Base-by-base conservation (phyloP, 2,113 vertebrate genomes). In the Terrapene triunguis region DNA sequence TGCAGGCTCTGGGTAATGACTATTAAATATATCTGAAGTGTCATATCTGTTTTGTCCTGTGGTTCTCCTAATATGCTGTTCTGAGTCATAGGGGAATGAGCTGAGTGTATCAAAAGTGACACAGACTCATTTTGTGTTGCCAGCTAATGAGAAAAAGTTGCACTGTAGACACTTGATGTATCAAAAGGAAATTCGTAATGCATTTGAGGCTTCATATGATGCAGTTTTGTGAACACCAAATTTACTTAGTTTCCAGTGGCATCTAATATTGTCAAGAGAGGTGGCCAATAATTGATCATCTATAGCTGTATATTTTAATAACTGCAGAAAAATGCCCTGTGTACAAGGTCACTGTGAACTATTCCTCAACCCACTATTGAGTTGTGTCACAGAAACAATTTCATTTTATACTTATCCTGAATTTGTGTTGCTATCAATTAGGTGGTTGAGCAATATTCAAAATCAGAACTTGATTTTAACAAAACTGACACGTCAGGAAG, bases 381-480 rank as follows among this genome's bases (percentile, higher is more conserved):
- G 85, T 42, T 97, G 89, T 97, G 84, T 95, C 94, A 95, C 87
- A 92, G 88, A 94, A 97, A 93, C 95, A 94, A 96, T 93, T 97
- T 95, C 90, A 94, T 98, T 97, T 94, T 97, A 95, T 96, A 82
- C 92, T 92, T 97, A 93, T 97, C 94, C 88, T 95, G 89, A 94
- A 88, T 95, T 88, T 94, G 42, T 95, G 78, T 98, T 98, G 92
- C 91, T 97, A 89, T 96, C 97, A 97, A 97, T 98, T 98, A 97
- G 85, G 92, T 91, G 96, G 85, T 74, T 76, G 42, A 98, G 80
- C 89, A 97, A 86, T 96, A 93, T 89, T 97, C 97, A 87, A 95
- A 97, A 96, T 94, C 89, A 85, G 95, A 97, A 98, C 97, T 93
- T 97, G 96, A 98, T 89, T 94, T 96, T 97, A 97, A 98, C 88